Conservation (phyloP, 2,888 invertebrate species). For the Abrostola tripartita region DNA sequence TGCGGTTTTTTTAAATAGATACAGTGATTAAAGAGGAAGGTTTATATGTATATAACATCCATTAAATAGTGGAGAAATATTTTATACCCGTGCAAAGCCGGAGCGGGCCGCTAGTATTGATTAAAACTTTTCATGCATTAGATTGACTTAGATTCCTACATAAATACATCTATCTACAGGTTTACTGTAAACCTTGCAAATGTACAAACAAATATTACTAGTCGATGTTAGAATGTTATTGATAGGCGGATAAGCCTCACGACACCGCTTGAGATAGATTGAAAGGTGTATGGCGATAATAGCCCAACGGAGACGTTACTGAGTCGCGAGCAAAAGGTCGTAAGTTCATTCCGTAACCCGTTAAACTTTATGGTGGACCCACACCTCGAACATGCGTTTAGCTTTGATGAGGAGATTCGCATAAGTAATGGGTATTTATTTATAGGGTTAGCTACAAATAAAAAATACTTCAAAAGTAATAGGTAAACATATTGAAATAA, state of each 20-base stretch:
- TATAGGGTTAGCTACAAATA: too few relatives aligned
- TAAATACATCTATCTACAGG: not conserved
- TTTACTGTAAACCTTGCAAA: not conserved
- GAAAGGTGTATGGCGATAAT: constrained; percentile 43
- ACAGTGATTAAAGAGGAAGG: too few relatives aligned
- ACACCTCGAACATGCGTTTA: constrained; percentile 9
- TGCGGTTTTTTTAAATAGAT: too few relatives aligned
- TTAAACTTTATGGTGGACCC: constrained; percentile 16
- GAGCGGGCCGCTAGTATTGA: too few relatives aligned
- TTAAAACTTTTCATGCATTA: too few relatives aligned
- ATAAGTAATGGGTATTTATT: not conserved
- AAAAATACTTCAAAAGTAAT: too few relatives aligned
- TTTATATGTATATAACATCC: too few relatives aligned
- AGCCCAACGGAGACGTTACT: constrained; percentile 44
- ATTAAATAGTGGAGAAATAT: too few relatives aligned
- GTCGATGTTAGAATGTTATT: not conserved
- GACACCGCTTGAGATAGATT: constrained; percentile 28
- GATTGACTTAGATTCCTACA: not conserved
- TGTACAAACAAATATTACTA: not conserved
- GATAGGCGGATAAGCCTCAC: constrained; percentile 20
- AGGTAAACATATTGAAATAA: too few relatives aligned
- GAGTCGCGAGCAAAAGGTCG: constrained; percentile 47
- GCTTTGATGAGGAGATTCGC: not conserved
- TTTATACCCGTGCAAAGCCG: too few relatives aligned
- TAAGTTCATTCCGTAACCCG: constrained; percentile 37